Conservation (phyloP, 2,797 vertebrate species). For the Danio choprae region DNA sequence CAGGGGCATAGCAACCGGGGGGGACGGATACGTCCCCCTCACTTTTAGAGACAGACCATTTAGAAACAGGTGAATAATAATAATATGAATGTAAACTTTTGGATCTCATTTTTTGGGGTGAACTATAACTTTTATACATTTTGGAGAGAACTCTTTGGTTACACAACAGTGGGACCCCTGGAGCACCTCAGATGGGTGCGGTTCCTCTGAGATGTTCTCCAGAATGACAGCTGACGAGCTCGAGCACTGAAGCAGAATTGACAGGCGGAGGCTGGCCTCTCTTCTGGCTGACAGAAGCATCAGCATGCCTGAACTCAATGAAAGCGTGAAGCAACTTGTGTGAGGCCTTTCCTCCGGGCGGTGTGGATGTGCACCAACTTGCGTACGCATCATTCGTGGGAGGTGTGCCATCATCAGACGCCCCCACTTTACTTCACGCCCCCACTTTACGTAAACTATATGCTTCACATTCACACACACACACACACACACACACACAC, state of each 20-base stretch:
- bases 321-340: neutral
- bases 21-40: no score
- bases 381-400: conserved; percentile 14
- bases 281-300: conserved; percentile 6
- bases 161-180: neutral
- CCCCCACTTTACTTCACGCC: neutral
- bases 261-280: conserved; percentile 60
- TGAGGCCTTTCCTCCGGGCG: conserved; percentile 17
- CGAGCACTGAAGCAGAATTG: conserved; percentile 64
- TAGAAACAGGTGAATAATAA: no score
- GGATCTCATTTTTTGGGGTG: no score
- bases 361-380: conserved; percentile 26
- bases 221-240: conserved; percentile 54
- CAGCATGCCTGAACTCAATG: conserved; percentile 1
- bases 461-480: neutral
- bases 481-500: no score
- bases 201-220: conserved; percentile 56
- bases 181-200: conserved; percentile 12
- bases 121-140: no score
- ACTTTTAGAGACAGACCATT: no score
- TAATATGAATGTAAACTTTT: no score
- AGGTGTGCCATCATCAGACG: conserved; percentile 18
- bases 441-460: neutral
- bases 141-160: neutral
- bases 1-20: no score